Conservation (phyloP, 2,797 vertebrate genomes). For the Acrossocheilus wenchowensis region DNA sequence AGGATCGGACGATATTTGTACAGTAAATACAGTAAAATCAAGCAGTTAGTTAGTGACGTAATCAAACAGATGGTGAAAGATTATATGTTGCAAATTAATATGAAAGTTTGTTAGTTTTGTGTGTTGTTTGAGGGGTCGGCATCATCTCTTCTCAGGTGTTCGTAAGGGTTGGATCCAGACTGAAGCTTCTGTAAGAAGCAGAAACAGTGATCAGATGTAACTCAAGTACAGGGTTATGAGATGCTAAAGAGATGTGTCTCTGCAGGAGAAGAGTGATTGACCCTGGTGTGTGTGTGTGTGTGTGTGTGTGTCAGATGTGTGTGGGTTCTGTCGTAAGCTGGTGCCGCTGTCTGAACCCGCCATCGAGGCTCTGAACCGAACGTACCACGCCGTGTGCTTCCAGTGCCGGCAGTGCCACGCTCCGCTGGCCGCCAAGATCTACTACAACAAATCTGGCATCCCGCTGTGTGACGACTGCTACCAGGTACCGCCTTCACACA, state of each 20-base stretch:
- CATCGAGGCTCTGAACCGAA: slow-evolving; percentile 88
- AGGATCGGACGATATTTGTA: too few relatives aligned
- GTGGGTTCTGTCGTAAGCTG: slow-evolving; percentile 91
- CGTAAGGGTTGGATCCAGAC: too few relatives aligned
- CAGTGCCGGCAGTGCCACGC: slow-evolving; percentile 86
- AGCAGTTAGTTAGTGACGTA: too few relatives aligned
- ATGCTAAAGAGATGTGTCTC: background rate
- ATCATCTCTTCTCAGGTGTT: too few relatives aligned
- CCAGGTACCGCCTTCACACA: slow-evolving; percentile 74
- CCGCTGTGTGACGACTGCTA: slow-evolving; percentile 90
- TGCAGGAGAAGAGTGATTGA: background rate
- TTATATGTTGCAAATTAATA: too few relatives aligned
- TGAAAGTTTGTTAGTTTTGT: too few relatives aligned
- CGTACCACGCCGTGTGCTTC: slow-evolving; percentile 90
- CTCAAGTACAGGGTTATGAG: too few relatives aligned
- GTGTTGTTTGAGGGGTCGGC: too few relatives aligned
- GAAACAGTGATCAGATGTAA: too few relatives aligned
- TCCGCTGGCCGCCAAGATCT: slow-evolving; percentile 85
- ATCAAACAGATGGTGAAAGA: too few relatives aligned
- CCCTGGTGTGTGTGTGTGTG: background rate
- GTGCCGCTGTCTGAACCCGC: slow-evolving; percentile 77
- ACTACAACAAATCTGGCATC: slow-evolving; percentile 89
- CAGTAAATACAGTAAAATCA: too few relatives aligned
- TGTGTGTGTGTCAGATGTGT: slow-evolving; percentile 80
- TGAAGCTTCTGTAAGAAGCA: too few relatives aligned